These are phyloP conservation scores for Drosophila funebris DNA, from an alignment of 1,140 invertebrate species.

Conservation along the genomic window DNA sequence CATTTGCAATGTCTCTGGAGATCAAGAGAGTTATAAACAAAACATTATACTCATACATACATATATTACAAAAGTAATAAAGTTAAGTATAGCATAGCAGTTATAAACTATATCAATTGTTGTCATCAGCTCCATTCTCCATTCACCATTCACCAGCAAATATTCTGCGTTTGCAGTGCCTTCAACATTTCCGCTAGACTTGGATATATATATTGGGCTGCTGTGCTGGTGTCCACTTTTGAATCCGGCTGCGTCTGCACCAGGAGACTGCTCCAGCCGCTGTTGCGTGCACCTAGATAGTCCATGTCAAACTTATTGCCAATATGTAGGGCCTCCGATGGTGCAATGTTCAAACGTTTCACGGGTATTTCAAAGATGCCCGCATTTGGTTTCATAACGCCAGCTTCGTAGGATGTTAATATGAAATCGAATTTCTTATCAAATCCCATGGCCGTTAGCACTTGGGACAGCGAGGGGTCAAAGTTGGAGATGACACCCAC, in stretches of 20 bases:
- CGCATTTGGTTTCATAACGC: slow-evolving; percentile 65
- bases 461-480: slow-evolving; percentile 63
- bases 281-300: slow-evolving; percentile 89
- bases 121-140: too few species aligned
- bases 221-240: neutral
- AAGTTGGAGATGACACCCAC: slow-evolving; percentile 81
- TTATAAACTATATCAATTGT: too few species aligned
- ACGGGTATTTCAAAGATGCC: slow-evolving; percentile 65
- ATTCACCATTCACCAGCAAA: slow-evolving; percentile 53
- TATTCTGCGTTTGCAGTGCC: slow-evolving; percentile 45
- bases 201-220: slow-evolving; percentile 27
- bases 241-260: slow-evolving; percentile 22
- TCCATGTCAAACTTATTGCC: slow-evolving; percentile 91
- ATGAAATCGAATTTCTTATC: slow-evolving; percentile 71
- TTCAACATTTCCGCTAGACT: slow-evolving; percentile 50
- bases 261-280: slow-evolving; percentile 89
- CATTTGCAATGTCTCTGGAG: too few species aligned
- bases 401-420: slow-evolving; percentile 74
- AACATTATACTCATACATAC: neutral
- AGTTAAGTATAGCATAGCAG: neutral
- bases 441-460: slow-evolving; percentile 62
- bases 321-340: slow-evolving; percentile 90
- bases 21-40: neutral
- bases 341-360: slow-evolving; percentile 62
- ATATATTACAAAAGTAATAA: neutral